phyloP scores from a whole-genome alignment of 2,797 vertebrate genomes.

The Pterois miles region DNA sequence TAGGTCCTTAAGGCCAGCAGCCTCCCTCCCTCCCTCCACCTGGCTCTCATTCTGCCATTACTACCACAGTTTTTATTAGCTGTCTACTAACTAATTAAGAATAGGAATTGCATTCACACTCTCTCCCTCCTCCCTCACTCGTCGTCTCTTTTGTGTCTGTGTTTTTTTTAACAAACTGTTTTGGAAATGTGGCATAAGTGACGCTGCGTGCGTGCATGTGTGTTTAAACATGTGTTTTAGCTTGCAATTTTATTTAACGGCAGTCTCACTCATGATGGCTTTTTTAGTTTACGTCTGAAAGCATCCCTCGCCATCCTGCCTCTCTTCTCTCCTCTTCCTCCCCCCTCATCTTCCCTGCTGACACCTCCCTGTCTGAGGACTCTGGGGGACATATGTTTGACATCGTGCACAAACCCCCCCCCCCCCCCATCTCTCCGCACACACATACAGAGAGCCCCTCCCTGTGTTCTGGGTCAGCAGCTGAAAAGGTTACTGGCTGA shows the following conservation, averaged over 20 bases:
- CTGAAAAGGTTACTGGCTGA: conserved; percentile 96
- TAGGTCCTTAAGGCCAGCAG: conserved; percentile 80
- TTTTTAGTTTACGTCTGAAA: conserved; percentile 64
- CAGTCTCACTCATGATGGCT: conserved; percentile 62
- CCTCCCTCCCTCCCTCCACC: conserved; percentile 72
- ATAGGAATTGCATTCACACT: conserved; percentile 76
- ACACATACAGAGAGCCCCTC: conserved; percentile 58
- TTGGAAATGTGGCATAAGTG: conserved; percentile 74
- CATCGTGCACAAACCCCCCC: conserved; percentile 78
- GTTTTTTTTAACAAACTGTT: conserved; percentile 60
- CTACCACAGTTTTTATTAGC: conserved; percentile 79
- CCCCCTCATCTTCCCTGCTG: conserved; percentile 52
- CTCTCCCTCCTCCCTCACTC: conserved; percentile 41
- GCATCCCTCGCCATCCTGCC: conserved; percentile 50
- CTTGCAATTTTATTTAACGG: conserved; percentile 32
- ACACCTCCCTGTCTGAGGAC: conserved; percentile 79
- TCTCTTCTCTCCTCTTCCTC: conserved; percentile 38
- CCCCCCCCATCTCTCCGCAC: conserved; percentile 45
- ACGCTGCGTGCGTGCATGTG: conserved; percentile 26
- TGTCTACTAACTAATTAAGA: conserved; percentile 84
- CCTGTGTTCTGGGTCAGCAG: conserved; percentile 92
- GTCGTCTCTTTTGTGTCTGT: conserved; percentile 48
- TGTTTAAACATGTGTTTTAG: conserved; percentile 38
- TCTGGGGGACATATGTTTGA: conserved; percentile 91
- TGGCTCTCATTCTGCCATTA: conserved; percentile 80